phyloP scores from a whole-genome alignment of 2,888 invertebrate species.

The Zaprionus bogoriensis region DNA sequence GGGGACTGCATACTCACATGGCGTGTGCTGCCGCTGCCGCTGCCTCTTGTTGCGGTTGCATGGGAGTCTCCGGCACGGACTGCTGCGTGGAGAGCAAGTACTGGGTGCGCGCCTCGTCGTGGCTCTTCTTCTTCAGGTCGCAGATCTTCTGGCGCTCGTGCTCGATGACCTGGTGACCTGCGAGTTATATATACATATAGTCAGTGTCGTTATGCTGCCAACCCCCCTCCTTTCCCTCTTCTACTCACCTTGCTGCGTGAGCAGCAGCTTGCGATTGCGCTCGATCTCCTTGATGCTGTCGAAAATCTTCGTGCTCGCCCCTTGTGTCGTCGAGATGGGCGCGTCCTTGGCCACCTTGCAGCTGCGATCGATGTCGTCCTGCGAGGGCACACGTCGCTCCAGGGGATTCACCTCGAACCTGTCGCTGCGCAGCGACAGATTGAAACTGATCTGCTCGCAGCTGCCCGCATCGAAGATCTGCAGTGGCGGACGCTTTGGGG shows the following conservation, averaged over 20 bases:
- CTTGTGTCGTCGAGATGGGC: slow-evolving; percentile 88
- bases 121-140: slow-evolving; percentile 92
- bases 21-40: slow-evolving; percentile 14
- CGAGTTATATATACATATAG: not conserved
- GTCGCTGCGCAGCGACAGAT: slow-evolving; percentile 82
- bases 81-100: slow-evolving; percentile 88
- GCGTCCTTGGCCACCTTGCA: slow-evolving; percentile 94
- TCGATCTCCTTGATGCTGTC: slow-evolving; percentile 95
- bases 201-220: not conserved
- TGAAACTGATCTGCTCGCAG: slow-evolving; percentile 79
- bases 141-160: slow-evolving; percentile 94
- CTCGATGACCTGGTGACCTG: slow-evolving; percentile 95
- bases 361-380: slow-evolving; percentile 93
- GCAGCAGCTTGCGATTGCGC: slow-evolving; percentile 91
- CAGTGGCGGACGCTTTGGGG: slow-evolving; percentile 78
- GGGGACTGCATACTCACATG: slow-evolving; percentile 55
- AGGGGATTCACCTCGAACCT: slow-evolving; percentile 82
- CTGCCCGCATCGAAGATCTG: slow-evolving; percentile 73
- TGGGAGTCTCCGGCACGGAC: too few relatives aligned
- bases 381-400: slow-evolving; percentile 86
- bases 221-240: not conserved
- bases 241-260: slow-evolving; percentile 92
- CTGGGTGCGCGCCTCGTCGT: slow-evolving; percentile 93
- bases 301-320: slow-evolving; percentile 89
- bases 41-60: not conserved